Percentiles rank a stretch among this genome's conserved stretches.
These are phyloP conservation scores for Dryas iulia DNA, from an alignment of 1,140 invertebrate genomes.

Conservation along the genomic window DNA sequence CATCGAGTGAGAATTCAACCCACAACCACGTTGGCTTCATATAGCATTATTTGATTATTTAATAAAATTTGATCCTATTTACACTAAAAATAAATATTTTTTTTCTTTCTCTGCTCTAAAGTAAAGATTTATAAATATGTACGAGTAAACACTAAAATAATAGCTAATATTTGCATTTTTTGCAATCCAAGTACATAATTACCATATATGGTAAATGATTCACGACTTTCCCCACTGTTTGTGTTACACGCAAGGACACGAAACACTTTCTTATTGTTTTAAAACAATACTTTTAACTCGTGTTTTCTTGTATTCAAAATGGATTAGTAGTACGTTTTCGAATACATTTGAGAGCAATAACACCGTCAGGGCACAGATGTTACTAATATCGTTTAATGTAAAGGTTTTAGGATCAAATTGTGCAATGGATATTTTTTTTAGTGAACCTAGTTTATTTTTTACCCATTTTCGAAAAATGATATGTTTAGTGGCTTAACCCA, in stretches of 20 bases:
- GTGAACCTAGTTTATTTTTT: not conserved
- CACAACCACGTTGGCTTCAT: no score
- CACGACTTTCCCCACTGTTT: constrained; percentile 21
- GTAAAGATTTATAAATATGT: not conserved
- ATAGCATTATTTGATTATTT: no score
- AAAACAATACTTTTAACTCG: constrained; percentile 7
- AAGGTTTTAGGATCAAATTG: not conserved
- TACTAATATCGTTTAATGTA: not conserved
- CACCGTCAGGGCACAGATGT: not conserved
- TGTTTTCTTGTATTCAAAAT: not conserved
- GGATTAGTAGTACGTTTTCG: not conserved
- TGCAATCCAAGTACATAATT: not conserved
- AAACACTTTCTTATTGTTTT: constrained; percentile 25
- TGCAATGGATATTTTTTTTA: no score
- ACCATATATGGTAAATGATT: constrained; percentile 12
- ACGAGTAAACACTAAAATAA: not conserved
- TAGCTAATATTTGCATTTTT: not conserved
- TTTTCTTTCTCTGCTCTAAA: no score
- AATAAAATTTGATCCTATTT: no score
- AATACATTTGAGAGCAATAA: not conserved
- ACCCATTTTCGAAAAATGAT: no score
- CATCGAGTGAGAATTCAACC: no score
- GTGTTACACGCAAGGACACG: constrained; percentile 19
- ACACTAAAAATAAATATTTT: no score
- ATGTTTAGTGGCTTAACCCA: no score